These are phyloP conservation scores for Sapayoa aenigma DNA, from an alignment of 2,113 vertebrate genomes.

Conservation along the genomic window DNA sequence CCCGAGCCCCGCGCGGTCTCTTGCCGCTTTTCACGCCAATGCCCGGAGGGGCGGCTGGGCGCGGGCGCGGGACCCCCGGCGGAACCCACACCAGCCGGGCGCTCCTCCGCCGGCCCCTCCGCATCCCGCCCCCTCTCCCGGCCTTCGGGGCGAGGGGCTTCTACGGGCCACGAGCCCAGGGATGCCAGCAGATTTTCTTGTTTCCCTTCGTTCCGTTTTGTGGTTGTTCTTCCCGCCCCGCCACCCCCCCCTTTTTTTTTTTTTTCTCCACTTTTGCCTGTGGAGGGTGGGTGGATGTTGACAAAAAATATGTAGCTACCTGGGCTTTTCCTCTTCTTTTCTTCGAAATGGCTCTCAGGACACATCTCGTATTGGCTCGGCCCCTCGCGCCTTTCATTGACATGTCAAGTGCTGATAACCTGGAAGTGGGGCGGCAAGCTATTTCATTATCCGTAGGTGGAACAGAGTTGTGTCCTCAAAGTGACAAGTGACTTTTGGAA, in stretches of 20 bases:
- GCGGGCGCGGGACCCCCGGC: background rate
- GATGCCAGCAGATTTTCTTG: background rate
- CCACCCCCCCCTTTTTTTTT: too few relatives aligned
- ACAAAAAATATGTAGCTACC: background rate
- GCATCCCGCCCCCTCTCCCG: background rate
- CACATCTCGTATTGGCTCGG: conserved; percentile 8
- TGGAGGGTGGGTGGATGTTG: background rate
- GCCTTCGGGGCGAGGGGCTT: background rate
- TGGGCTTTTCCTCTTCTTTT: background rate
- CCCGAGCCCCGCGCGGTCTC: conserved; percentile 52
- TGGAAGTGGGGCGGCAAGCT: conserved; percentile 8
- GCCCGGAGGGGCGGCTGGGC: background rate
- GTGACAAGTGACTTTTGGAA: conserved; percentile 17
- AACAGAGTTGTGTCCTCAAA: conserved; percentile 20
- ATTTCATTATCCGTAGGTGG: conserved; percentile 55
- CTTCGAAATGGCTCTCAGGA: conserved; percentile 27
- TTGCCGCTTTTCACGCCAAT: background rate
- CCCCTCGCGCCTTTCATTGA: conserved; percentile 34
- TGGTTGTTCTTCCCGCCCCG: too few relatives aligned
- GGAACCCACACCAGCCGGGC: background rate
- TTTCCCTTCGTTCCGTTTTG: background rate
- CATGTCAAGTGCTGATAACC: conserved; percentile 54
- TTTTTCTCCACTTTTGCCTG: background rate
- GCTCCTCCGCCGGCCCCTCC: background rate
- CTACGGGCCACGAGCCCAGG: too few relatives aligned